phyloP scores from a whole-genome alignment of 2,888 invertebrate species.

The Serripes groenlandicus region DNA sequence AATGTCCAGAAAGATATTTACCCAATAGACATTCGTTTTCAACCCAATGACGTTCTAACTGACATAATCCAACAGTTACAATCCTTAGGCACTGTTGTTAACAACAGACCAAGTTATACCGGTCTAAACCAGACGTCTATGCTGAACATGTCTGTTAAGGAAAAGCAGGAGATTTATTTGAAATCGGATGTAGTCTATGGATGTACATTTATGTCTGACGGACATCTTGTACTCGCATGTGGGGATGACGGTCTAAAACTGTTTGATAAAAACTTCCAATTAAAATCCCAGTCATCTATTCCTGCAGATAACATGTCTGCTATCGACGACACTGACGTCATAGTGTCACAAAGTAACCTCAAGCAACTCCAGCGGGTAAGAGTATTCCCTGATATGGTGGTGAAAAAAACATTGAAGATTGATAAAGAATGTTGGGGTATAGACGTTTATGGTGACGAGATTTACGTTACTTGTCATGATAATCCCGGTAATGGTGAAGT shows the following conservation, averaged over 20 bases:
- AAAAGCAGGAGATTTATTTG: neutral
- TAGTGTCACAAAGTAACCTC: neutral
- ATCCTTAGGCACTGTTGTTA: neutral
- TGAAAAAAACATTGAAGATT: neutral
- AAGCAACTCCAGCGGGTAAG: neutral
- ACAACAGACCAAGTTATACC: neutral
- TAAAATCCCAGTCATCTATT: neutral
- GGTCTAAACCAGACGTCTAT: neutral
- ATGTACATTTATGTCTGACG: constrained; percentile 4
- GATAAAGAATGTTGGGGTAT: neutral
- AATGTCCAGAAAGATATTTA: neutral
- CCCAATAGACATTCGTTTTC: neutral
- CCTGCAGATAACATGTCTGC: neutral
- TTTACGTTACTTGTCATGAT: constrained; percentile 10
- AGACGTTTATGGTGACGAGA: constrained; percentile 8
- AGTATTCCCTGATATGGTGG: neutral
- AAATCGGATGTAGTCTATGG: neutral
- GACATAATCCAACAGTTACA: neutral
- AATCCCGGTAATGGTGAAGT: constrained; percentile 7
- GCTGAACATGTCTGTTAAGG: neutral
- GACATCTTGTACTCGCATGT: neutral
- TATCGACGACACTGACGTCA: neutral
- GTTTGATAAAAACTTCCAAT: neutral
- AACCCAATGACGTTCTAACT: neutral
- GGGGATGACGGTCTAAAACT: neutral